A percentile compares a stretch with the other conserved stretches of the same genome.
phyloP scores from a whole-genome alignment of 2,113 vertebrate species.

The Podarcis raffonei region DNA sequence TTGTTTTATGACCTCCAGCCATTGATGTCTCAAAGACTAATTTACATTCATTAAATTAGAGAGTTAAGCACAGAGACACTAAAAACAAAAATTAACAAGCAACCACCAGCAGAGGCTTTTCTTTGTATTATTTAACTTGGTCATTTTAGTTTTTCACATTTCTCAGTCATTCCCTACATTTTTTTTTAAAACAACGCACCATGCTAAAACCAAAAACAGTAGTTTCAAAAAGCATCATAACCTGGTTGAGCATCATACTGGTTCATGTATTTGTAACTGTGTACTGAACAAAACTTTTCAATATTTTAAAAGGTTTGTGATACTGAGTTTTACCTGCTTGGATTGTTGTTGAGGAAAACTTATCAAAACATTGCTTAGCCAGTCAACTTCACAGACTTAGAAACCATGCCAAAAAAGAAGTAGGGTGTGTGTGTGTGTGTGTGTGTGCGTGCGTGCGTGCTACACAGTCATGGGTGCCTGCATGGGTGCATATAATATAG shows the following conservation, averaged over 20 bases:
- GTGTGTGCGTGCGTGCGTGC: neutral
- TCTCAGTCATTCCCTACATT: slow-evolving; percentile 28
- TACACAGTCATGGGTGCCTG: neutral
- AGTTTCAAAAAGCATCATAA: slow-evolving; percentile 41
- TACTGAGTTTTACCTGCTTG: neutral
- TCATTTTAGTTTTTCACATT: slow-evolving; percentile 61
- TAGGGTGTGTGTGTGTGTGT: neutral
- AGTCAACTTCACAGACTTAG: neutral
- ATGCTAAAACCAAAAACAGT: neutral
- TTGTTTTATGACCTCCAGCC: slow-evolving; percentile 65
- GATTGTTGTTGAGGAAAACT: neutral
- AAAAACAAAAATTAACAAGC: neutral
- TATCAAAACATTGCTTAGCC: neutral
- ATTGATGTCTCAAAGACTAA: slow-evolving; percentile 66
- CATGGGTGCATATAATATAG: neutral
- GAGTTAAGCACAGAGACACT: slow-evolving; percentile 37
- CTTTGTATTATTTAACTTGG: slow-evolving; percentile 35
- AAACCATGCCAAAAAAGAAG: neutral
- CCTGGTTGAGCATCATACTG: neutral
- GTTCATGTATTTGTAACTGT: slow-evolving; percentile 37
- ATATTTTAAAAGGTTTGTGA: neutral
- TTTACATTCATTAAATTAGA: slow-evolving; percentile 53
- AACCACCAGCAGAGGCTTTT: slow-evolving; percentile 43
- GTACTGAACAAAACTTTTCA: slow-evolving; percentile 39
- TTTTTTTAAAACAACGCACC: slow-evolving; percentile 7